phyloP scores from a whole-genome alignment of 2,113 vertebrate species.

The Stigmatopora nigra region DNA sequence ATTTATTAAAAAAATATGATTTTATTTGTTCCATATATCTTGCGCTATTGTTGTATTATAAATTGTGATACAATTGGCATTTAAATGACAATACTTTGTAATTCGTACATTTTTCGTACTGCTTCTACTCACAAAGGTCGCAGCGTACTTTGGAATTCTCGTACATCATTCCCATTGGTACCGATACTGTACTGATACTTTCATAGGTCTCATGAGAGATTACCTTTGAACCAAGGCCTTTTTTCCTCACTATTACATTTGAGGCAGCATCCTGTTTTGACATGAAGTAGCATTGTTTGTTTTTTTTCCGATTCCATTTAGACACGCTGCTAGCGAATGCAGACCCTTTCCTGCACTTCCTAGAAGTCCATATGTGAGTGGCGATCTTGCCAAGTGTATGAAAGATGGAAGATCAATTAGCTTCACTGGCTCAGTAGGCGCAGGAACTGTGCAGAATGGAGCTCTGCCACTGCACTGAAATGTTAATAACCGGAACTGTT shows the following conservation, averaged over 20 bases:
- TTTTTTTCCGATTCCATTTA: slow-evolving; percentile 43
- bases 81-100: no score
- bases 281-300: slow-evolving; percentile 44
- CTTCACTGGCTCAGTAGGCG: slow-evolving; percentile 9
- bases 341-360: slow-evolving; percentile 46
- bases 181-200: not conserved
- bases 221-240: slow-evolving; percentile 17
- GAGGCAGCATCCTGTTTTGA: slow-evolving; percentile 55
- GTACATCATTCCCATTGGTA: no score
- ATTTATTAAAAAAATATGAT: no score
- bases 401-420: slow-evolving; percentile 58
- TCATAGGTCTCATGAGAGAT: slow-evolving; percentile 20
- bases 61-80: no score
- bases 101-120: no score
- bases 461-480: slow-evolving; percentile 2
- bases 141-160: no score
- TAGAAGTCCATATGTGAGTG: slow-evolving; percentile 9
- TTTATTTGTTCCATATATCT: no score
- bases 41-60: no score
- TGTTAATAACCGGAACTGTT: not conserved
- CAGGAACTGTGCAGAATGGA: slow-evolving; percentile 33
- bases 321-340: slow-evolving; percentile 32
- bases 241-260: slow-evolving; percentile 24
- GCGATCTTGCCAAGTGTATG: slow-evolving; percentile 41
- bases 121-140: no score